Evolutionary conservation across 2,797 vertebrate species (phyloP).

Genomic region (Myotis vivesi): DNA sequence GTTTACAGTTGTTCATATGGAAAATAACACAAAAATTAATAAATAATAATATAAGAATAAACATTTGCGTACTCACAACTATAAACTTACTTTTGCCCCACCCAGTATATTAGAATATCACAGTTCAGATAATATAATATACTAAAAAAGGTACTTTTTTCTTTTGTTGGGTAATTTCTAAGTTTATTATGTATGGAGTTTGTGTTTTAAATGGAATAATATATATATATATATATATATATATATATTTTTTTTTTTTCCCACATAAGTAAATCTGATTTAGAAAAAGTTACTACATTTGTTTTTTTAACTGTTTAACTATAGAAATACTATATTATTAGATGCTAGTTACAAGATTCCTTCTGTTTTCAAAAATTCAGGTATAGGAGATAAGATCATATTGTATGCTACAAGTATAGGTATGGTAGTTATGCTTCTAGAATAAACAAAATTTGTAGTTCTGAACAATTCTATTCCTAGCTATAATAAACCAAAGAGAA

Average conservation of each 20-base stretch:
- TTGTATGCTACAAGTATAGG: neutral
- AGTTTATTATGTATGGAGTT: neutral
- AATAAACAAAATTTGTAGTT: slow-evolving; percentile 38
- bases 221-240: neutral
- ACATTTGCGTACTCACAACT: neutral
- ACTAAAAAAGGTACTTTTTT: neutral
- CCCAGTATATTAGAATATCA: neutral
- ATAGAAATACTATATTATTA: slow-evolving; percentile 28
- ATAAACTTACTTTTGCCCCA: neutral
- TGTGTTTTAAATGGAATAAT: neutral
- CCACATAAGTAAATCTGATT: neutral
- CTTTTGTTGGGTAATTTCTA: slow-evolving; percentile 3
- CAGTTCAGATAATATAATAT: neutral
- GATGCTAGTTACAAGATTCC: neutral
- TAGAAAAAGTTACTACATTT: slow-evolving; percentile 4
- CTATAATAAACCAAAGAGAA: slow-evolving; percentile 26
- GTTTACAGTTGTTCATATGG: neutral
- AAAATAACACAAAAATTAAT: neutral
- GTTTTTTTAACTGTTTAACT: neutral
- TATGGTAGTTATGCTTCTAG: neutral
- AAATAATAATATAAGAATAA: neutral
- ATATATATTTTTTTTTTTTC: no score
- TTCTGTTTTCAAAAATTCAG: slow-evolving; percentile 45
- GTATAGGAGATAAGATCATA: neutral
- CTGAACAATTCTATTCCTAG: neutral